These are phyloP conservation scores for Beroe forskalii DNA, from an alignment of 37 sponge, comb jelly and placozoan genomes.

Conservation along the genomic window DNA sequence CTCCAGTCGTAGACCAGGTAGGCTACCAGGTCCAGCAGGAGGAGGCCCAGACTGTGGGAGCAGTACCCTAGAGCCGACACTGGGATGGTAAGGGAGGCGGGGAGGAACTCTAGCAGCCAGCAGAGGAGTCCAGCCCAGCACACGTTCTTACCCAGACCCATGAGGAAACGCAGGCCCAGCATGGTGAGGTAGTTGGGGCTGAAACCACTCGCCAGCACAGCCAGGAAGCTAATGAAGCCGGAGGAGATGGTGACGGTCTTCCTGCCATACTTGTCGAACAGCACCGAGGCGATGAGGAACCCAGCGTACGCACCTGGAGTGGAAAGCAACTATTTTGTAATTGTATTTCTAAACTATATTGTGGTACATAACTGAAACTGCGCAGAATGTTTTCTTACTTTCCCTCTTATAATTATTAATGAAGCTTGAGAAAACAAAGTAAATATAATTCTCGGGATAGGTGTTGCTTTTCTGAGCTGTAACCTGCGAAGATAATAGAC, in stretches of 20 bases:
- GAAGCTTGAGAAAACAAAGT: no score
- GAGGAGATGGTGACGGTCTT: neutral
- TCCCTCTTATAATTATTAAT: no score
- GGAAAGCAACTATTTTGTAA: no score
- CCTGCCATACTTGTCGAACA: neutral
- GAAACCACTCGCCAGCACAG: neutral
- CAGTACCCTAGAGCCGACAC: neutral
- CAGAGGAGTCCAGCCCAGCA: slow-evolving; percentile 30
- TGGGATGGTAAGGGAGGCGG: neutral
- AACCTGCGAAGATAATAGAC: slow-evolving; percentile 2
- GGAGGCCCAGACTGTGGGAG: neutral
- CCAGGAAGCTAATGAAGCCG: neutral
- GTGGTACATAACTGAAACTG: no score
- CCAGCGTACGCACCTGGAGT: slow-evolving; percentile 21
- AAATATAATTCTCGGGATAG: no score
- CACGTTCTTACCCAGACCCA: slow-evolving; percentile 9
- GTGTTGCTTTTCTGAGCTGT: no score
- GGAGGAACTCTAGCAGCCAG: slow-evolving; percentile 26
- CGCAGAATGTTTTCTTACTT: no score
- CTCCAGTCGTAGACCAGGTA: slow-evolving; percentile 1
- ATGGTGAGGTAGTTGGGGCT: neutral
- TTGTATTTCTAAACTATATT: no score
- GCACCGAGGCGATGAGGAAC: neutral
- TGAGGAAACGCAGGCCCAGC: neutral
- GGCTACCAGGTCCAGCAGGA: neutral